Evolutionary conservation across 2,113 vertebrate genomes (phyloP), one percentile per base, ranked within the genome.

Genomic region (Columba janthina): DNA sequence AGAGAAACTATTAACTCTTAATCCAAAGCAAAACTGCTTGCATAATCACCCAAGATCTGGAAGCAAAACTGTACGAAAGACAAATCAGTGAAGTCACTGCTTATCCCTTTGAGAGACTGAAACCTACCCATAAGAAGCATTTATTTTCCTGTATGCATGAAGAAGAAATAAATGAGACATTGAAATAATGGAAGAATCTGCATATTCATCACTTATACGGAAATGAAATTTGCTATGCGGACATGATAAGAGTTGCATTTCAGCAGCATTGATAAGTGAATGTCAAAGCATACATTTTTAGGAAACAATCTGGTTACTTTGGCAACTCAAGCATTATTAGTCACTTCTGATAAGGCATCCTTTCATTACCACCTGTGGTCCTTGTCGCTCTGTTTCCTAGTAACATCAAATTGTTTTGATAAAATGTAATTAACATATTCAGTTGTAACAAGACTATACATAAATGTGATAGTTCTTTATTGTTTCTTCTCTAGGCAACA

Each of bases 341-440:
- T 97, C 87, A 76, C 69, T 97, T 96, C 85, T 94, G 95, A 97
- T 98, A 97, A 96, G 77, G 69, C 50, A 38, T 70, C 34, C 78
- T 97, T 97, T 97, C 72, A 78, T 96, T 92, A 61, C 87, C 94
- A 97, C 97, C 95, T 98, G 96, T 96, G 95, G 90, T 95, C 95
- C 97, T 97, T 97, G 96, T 95, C n/a, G 12, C 48, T 90, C 34
- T 93, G 93, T 95, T 97, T 97, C 96, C 90, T 94, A 95, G 96
- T 97, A 95, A 96, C 73, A 51, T 78, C 42, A 85, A 94, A 86
- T 91, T 95, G 64, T 94, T 95, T 94, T 80, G 93, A 96, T 96
- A 91, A 97, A 96, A 96, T 97, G 75, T 96, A 97, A 97, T 97
- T 97, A 97, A 90, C 94, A 93, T 97, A 97, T 94, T 96, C 73